Evolutionary conservation across 2,113 vertebrate species (phyloP), one percentile per base, ranked within the genome.

Genomic region (Uria lomvia): DNA sequence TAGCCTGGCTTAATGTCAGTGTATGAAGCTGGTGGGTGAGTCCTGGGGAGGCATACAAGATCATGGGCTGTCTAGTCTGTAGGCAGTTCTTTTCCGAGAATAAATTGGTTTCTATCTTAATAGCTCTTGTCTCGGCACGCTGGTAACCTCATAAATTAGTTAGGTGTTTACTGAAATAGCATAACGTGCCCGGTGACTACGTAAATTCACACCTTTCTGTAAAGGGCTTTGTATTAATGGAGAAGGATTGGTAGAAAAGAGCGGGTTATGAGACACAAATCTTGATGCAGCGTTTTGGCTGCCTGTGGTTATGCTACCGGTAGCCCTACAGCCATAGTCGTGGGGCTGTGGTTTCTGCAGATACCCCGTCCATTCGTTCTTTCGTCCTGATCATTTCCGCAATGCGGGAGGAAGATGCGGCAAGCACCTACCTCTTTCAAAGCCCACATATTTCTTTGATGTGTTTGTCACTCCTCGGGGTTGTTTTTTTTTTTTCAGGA

Each of bases 361-460:
- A 1, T 40, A 8, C 49, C 32, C 21, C 15, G 71, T 82, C 95
- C 91, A 36, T 66, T 82, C 5, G 0, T 18, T 42, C 49, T 26
- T 42, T 32, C 16, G 10, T 47, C 4, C 1, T 3, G 67, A 45
- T 55, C 42, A 3, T 91, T 96, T 93, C 91, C 52, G 85, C 96
- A 97, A 77, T 96, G 92, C 90, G 22, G 94, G 94, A 90, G 77
- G 85, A 94, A 77, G 87, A 94, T 96, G 96, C 74, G 24, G 82
- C 95, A 96, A 66, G 75, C 87, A 73, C 77, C 71, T 91, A 53
- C 75, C 71, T 88, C 90, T 90, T 90, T 94, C 80, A 91, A 81
- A 97, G 74, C 82, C 55, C 49, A 17, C 9, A 0, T 21, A 20
- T 80, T 83, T 90, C 80, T 96, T 97, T 94, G 90, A 95, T 96